Evolutionary conservation across 2,113 vertebrate genomes (phyloP).

Genomic region (Synchiropus splendidus): DNA sequence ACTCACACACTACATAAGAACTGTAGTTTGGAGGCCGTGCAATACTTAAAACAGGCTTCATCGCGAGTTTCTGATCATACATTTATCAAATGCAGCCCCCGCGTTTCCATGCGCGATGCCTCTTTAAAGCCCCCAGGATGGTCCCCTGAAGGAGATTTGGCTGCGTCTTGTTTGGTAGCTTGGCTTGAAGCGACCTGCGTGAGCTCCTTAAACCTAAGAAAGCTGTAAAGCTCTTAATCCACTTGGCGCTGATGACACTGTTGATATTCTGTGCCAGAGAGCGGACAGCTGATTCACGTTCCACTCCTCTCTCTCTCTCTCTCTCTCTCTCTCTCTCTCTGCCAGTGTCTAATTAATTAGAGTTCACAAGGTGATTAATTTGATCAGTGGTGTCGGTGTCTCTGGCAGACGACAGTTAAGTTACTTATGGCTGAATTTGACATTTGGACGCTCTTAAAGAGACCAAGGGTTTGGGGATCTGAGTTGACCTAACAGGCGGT

Average conservation of each 20-base stretch:
- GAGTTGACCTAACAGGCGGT: too few species aligned
- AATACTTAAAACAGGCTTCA: too few species aligned
- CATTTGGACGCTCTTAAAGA: not conserved
- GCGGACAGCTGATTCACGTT: constrained; percentile 31
- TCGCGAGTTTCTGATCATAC: too few species aligned
- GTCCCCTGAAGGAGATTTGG: too few species aligned
- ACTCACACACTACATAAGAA: too few species aligned
- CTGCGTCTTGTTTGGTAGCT: constrained; percentile 7
- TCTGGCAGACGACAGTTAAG: constrained; percentile 17
- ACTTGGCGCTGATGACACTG: constrained; percentile 35
- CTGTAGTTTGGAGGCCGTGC: too few species aligned
- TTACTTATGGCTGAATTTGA: constrained; percentile 1
- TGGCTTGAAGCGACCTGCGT: constrained; percentile 22
- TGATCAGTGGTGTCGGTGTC: constrained; percentile 17
- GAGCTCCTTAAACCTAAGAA: constrained; percentile 50
- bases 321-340: constrained; percentile 5
- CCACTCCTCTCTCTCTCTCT: constrained; percentile 16
- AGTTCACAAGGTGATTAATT: constrained; percentile 30
- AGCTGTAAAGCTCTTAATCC: constrained; percentile 65
- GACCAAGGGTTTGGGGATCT: not conserved
- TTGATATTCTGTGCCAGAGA: constrained; percentile 39
- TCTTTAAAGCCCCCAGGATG: too few species aligned
- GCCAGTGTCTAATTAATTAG: constrained; percentile 39
- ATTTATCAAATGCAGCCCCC: too few species aligned
- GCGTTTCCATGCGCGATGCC: too few species aligned